Percentiles rank a stretch among this genome's conserved stretches.
Evolutionary conservation across 2,797 vertebrate genomes (phyloP).

Genomic region (Fistularia tabacaria): DNA sequence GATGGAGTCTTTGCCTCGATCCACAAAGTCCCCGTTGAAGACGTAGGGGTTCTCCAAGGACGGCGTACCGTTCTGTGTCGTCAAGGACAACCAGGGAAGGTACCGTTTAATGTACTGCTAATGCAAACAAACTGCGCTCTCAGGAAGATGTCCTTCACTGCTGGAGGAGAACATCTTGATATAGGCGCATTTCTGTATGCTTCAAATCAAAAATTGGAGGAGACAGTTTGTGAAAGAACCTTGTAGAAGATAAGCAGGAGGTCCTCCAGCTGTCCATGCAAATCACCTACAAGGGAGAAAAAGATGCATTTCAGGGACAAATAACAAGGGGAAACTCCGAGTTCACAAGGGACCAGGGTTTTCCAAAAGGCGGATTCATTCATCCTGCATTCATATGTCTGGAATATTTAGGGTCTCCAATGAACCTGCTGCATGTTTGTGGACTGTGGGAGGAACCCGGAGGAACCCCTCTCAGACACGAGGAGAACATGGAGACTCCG

Average conservation of each 20-base stretch:
- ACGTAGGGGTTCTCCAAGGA: constrained; percentile 87
- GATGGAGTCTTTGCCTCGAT: constrained; percentile 88
- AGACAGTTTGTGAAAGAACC: constrained; percentile 64
- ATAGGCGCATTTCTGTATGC: no score
- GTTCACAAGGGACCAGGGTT: no score
- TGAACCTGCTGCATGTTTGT: no score
- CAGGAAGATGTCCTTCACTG: no score
- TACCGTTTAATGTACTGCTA: not conserved
- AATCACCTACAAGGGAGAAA: constrained; percentile 77
- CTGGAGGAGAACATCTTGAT: no score
- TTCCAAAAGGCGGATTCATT: no score
- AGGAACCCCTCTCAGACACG: no score
- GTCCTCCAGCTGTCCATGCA: constrained; percentile 91
- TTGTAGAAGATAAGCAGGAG: constrained; percentile 95
- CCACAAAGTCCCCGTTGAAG: constrained; percentile 95
- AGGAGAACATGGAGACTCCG: no score
- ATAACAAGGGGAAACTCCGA: not conserved
- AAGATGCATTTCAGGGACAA: not conserved
- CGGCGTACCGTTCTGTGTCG: constrained; percentile 93
- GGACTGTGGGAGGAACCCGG: no score
- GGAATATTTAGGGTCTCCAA: no score
- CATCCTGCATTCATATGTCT: not conserved
- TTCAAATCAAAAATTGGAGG: no score
- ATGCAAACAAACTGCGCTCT: constrained; percentile 1
- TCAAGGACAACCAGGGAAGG: no score